Evolutionary conservation across 1,140 invertebrate genomes (phyloP).

Genomic region (Diachasma alloeum): DNA sequence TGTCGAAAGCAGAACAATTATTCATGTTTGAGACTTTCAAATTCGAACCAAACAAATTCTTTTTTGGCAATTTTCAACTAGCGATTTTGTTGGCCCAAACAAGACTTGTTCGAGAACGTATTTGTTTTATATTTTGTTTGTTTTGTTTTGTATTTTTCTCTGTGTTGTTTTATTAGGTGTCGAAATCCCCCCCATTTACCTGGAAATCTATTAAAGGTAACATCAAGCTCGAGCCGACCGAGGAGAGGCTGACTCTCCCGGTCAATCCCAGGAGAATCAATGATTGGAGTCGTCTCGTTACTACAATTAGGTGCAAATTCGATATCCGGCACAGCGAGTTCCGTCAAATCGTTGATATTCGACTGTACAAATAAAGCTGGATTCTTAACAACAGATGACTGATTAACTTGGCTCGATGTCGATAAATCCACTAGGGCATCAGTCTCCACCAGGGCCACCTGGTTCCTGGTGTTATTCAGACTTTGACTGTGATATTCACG

Average conservation of each 20-base stretch:
- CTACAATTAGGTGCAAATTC: slow-evolving; percentile 55
- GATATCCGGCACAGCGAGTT: slow-evolving; percentile 55
- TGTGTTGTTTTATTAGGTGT: too few species aligned
- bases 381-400: background rate
- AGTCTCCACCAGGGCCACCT: slow-evolving; percentile 49
- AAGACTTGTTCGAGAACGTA: too few species aligned
- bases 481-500: slow-evolving; percentile 62
- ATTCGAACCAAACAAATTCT: too few species aligned
- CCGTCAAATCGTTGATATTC: slow-evolving; percentile 38
- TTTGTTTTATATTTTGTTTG: too few species aligned
- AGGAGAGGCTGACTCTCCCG: slow-evolving; percentile 90
- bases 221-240: slow-evolving; percentile 79
- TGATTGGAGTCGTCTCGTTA: slow-evolving; percentile 61
- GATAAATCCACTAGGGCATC: slow-evolving; percentile 57
- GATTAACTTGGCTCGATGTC: background rate
- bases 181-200: too few species aligned
- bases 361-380: background rate
- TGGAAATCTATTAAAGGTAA: slow-evolving; percentile 82
- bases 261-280: slow-evolving; percentile 80
- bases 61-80: too few species aligned
- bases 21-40: too few species aligned
- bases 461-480: slow-evolving; percentile 53
- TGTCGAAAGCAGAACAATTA: too few species aligned
- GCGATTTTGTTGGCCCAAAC: too few species aligned
- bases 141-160: background rate